Base-by-base conservation (phyloP, 2,888 invertebrate species). In the Apamea monoglypha region DNA sequence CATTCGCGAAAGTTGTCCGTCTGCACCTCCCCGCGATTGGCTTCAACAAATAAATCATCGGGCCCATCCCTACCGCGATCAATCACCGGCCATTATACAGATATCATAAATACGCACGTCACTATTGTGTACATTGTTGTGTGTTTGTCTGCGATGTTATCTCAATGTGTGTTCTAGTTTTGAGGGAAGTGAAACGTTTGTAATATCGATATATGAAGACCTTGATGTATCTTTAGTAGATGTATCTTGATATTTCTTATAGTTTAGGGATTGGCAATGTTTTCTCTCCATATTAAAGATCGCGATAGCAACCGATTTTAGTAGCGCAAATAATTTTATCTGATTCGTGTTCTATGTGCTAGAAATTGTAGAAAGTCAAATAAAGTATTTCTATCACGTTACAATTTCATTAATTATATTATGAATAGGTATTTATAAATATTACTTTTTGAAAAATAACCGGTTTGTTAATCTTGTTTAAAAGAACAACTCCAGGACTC, bases 41-140 rank as follows among this genome's bases (percentile, higher is more conserved):
- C 85, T 87, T 81, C 81, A 85, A 80, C 82, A 84, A 88, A 92
- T 91, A 91, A 92, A 92, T 92, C 91, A 92, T 84, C 83, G 83
- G 74, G 81, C 86, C 84, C 79, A 84, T 82, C 88, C 85, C 86
- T 74, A 75, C 84, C 50, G 53, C 68, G 78, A 91, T 92, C 92
- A 89, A 91, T 92, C 92, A 90, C 86, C 61, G 74, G 61, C 80
- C 86, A 88, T 91, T 90, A 87, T 86, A 88, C 88, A 90, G 89
- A 89, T 90, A 91, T 89, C 88, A 91, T 88, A 92, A 92, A 90
- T 90, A 89, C 87, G 80, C 85, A 61, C 89, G 86, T 89, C 86
- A 85, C 91, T 90, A 85, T 83, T 82, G 77, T 82, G 63, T 56
- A 61, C 61, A 68, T 80, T 80, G 76, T 78, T 83, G 83, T 61